Conservation (phyloP, 1,140 invertebrate species). For the Drosophila athabasca region DNA sequence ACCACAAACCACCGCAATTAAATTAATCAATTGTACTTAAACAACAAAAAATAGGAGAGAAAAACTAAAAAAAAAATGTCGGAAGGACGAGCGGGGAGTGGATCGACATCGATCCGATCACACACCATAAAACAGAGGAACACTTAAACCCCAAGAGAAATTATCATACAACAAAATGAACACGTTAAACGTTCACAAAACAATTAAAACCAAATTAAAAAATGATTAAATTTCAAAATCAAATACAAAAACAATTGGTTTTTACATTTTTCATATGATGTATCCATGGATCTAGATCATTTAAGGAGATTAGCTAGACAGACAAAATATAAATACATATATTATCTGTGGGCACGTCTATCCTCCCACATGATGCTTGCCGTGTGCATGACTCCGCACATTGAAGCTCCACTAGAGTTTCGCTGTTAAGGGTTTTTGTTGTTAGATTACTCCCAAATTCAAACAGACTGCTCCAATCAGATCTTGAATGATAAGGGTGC, state of each 20-base stretch:
- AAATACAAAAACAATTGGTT: constrained; percentile 2
- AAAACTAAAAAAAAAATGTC: not conserved
- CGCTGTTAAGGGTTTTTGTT: no score
- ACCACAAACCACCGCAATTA: constrained; percentile 70
- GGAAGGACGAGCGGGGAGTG: not conserved
- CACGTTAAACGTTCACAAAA: constrained; percentile 15
- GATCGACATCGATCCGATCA: no score
- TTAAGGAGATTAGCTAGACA: no score
- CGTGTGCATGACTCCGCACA: no score
- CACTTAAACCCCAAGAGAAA: constrained; percentile 19
- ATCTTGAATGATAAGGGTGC: no score
- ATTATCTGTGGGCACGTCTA: no score
- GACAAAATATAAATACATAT: no score
- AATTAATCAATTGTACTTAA: constrained; percentile 75
- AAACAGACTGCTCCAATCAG: no score
- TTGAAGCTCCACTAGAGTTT: no score
- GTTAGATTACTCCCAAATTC: no score
- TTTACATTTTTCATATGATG: not conserved
- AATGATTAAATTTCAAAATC: constrained; percentile 31
- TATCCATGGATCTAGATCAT: no score
- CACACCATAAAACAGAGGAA: not conserved
- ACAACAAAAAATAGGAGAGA: constrained; percentile 4
- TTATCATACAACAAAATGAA: constrained; percentile 29
- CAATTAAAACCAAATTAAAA: constrained; percentile 42
- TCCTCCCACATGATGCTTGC: no score